Evolutionary conservation across 2,888 invertebrate genomes (phyloP), one percentile per base, ranked within the genome.

Genomic region (Harmothoe impar): DNA sequence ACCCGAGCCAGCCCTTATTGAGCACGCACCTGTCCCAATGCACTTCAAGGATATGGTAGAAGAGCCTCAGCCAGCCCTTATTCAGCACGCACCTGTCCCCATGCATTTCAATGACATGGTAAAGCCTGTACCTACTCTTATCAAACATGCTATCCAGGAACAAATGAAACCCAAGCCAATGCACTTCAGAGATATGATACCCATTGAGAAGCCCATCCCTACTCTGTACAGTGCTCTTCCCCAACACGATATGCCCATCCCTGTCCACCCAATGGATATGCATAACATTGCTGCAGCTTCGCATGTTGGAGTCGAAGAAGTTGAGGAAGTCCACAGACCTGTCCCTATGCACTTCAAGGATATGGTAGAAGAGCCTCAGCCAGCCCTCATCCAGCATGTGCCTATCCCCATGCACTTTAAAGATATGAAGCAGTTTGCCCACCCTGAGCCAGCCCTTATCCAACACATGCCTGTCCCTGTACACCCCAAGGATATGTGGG

Each of bases 81-180:
- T 86, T 29, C 54, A 86, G 29, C 29, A 52, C 23, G 52, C 3
- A 25, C 86, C 86, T 25, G 29, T 56, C 15, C 54, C 54, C 29
- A 86, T 17, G 31, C 86, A 54, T 23, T 54, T 86, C 86, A 86
- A 25, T 7, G 86, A 86, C 31, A 54, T 54, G 54, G 3, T 33
- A 7, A 72, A 29, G 25, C 72, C 72, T 29, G 31, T 72, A n/a
- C 72, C 72, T 29, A 72, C 72, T 72, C 31, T 72, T 3, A 72
- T 72, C 17, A 72, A 25, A 17, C 15, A 72, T 72, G 72, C 72
- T 29, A 15, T 62, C 23, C 72, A 72, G 72, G 29, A 7, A 29
- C 25, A 72, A 15, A 25, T 17, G 5, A 72, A 72, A 15, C 62
- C 62, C 23, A n/a, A n/a, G 3, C 62, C 62, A 3, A 62, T 62